Percentiles rank a stretch among this genome's conserved stretches.
Evolutionary conservation across 2,113 vertebrate genomes (phyloP).

Genomic region (Geococcyx californianus): DNA sequence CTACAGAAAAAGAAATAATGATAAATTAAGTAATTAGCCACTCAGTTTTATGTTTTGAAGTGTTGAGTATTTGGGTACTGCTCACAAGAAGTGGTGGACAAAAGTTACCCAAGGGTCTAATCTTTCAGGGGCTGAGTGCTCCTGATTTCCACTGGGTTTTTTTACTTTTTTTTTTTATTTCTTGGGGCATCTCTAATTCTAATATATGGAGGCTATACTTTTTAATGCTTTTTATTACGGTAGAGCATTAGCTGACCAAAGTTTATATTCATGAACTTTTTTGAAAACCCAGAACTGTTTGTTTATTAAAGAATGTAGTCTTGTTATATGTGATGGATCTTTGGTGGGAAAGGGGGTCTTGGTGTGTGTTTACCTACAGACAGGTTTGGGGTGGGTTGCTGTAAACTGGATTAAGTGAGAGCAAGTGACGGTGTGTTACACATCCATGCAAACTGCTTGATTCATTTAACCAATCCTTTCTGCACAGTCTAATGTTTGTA

Average conservation of each 20-base stretch:
- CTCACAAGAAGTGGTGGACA: background rate
- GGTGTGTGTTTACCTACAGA: background rate
- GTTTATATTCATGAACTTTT: background rate
- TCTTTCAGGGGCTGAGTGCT: background rate
- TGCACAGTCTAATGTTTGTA: background rate
- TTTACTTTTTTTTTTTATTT: background rate
- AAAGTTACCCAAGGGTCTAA: slow-evolving; percentile 33
- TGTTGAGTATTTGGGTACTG: slow-evolving; percentile 44
- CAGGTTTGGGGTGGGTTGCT: background rate
- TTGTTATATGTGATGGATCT: background rate
- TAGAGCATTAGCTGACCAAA: slow-evolving; percentile 9
- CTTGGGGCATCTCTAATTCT: background rate
- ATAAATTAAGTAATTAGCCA: slow-evolving; percentile 77
- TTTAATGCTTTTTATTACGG: background rate
- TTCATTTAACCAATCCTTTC: background rate
- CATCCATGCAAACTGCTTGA: background rate
- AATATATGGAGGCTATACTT: background rate
- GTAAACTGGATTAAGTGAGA: background rate
- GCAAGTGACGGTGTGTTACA: background rate
- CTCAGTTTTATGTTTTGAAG: slow-evolving; percentile 59
- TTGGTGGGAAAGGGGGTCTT: background rate
- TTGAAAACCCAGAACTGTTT: background rate
- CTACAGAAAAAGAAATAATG: slow-evolving; percentile 75
- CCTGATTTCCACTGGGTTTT: background rate
- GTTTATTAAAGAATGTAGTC: background rate